Evolutionary conservation across 2,113 vertebrate genomes (phyloP).

Genomic region (Dunckerocampus dactyliophorus): DNA sequence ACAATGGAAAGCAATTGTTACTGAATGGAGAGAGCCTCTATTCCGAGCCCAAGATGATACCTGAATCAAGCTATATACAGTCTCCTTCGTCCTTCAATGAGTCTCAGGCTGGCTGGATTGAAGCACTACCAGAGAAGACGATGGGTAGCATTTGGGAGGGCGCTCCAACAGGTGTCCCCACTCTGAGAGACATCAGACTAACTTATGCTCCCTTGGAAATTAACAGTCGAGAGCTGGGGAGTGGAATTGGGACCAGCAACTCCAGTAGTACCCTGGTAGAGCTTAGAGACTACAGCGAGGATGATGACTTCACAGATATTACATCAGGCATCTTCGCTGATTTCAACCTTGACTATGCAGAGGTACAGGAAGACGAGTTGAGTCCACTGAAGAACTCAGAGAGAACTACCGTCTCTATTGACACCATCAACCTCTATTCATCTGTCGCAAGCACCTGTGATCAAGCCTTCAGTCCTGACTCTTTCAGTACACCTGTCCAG

Average conservation of each 20-base stretch:
- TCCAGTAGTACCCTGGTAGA: constrained; percentile 67
- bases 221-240: constrained; percentile 41
- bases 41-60: constrained; percentile 49
- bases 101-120: constrained; percentile 25
- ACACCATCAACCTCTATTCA: constrained; percentile 77
- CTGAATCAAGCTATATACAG: constrained; percentile 41
- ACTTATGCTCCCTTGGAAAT: constrained; percentile 25
- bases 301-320: constrained; percentile 72
- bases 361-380: constrained; percentile 62
- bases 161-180: constrained; percentile 27
- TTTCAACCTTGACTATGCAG: constrained; percentile 73
- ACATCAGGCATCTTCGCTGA: constrained; percentile 78
- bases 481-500: constrained; percentile 69
- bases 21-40: constrained; percentile 42
- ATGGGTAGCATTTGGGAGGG: constrained; percentile 44
- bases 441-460: constrained; percentile 75
- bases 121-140: constrained; percentile 36
- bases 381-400: constrained; percentile 77
- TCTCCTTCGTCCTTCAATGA: constrained; percentile 43
- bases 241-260: constrained; percentile 56
- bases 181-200: constrained; percentile 37
- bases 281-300: constrained; percentile 70
- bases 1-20: constrained; percentile 35
- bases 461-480: constrained; percentile 74
- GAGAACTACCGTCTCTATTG: constrained; percentile 73